phyloP scores from a whole-genome alignment of 2,888 invertebrate genomes.

The Acanthopleura granulata region DNA sequence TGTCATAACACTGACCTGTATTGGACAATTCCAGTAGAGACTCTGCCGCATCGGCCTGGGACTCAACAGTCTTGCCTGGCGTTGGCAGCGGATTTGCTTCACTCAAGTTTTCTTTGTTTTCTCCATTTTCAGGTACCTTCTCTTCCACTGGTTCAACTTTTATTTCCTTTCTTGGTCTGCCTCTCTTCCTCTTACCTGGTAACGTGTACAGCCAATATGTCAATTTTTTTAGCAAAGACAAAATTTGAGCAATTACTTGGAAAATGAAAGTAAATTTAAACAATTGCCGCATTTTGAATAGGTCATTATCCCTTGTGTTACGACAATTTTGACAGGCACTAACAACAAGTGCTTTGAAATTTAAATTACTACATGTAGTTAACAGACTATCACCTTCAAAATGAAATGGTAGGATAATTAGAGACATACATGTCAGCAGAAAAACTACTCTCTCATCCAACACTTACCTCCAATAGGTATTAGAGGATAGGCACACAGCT shows the following conservation, averaged over 20 bases:
- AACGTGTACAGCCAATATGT: background rate
- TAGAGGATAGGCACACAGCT: conserved; percentile 68
- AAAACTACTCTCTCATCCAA: too few relatives aligned
- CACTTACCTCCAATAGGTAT: conserved; percentile 43
- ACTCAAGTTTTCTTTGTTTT: background rate
- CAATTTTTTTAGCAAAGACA: too few relatives aligned
- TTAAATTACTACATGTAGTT: too few relatives aligned
- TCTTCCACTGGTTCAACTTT: conserved; percentile 5
- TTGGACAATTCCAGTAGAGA: conserved; percentile 64
- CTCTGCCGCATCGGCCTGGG: conserved; percentile 4
- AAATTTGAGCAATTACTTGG: too few relatives aligned
- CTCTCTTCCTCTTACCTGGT: conserved; percentile 49
- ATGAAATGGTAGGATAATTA: too few relatives aligned
- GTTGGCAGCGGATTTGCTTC: background rate
- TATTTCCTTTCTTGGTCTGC: conserved; percentile 48
- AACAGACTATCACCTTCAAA: too few relatives aligned
- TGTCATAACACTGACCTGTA: conserved; percentile 44
- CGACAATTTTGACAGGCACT: too few relatives aligned
- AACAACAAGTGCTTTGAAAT: too few relatives aligned
- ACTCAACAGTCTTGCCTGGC: conserved; percentile 19
- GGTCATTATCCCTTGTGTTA: too few relatives aligned
- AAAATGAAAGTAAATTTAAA: too few relatives aligned
- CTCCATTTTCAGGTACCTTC: background rate
- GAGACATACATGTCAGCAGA: too few relatives aligned
- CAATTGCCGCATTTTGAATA: too few relatives aligned